A percentile compares a stretch with the other conserved stretches of the same genome.
phyloP scores from a whole-genome alignment of 1,140 invertebrate species.

The Lucilia cuprina region DNA sequence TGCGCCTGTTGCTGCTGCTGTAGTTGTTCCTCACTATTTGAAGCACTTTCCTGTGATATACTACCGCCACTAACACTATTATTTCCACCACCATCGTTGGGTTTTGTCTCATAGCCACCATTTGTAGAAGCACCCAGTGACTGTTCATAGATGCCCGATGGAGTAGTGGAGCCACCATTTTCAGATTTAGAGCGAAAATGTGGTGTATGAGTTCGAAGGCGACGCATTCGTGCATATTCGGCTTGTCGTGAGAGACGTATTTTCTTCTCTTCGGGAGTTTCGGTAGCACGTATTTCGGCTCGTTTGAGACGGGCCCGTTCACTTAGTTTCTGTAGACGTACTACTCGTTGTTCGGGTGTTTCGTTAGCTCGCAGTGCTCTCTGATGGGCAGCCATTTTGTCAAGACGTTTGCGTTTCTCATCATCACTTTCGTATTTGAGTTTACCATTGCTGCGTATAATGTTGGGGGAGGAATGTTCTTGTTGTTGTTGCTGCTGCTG shows the following conservation, averaged over 20 bases:
- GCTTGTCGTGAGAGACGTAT: slow-evolving; percentile 57
- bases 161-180: background rate
- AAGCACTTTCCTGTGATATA: slow-evolving; percentile 39
- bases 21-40: slow-evolving; percentile 47
- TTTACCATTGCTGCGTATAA: slow-evolving; percentile 40
- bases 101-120: slow-evolving; percentile 13
- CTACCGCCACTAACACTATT: slow-evolving; percentile 12
- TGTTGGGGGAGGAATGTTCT: slow-evolving; percentile 31
- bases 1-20: slow-evolving; percentile 50
- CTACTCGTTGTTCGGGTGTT: slow-evolving; percentile 64
- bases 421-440: slow-evolving; percentile 59
- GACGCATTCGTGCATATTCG: slow-evolving; percentile 57
- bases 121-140: slow-evolving; percentile 1
- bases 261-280: slow-evolving; percentile 57
- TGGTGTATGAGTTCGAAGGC: slow-evolving; percentile 57
- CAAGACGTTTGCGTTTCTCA: slow-evolving; percentile 54
- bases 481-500: slow-evolving; percentile 4
- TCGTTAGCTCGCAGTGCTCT: slow-evolving; percentile 64
- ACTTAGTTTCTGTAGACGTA: slow-evolving; percentile 60
- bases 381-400: slow-evolving; percentile 63
- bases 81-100: background rate
- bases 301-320: slow-evolving; percentile 59
- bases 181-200: slow-evolving; percentile 41
- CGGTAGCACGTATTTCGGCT: slow-evolving; percentile 55
- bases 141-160: slow-evolving; percentile 42